Conservation (phyloP, 2,113 vertebrate genomes). For the Leptobrachium leishanense region DNA sequence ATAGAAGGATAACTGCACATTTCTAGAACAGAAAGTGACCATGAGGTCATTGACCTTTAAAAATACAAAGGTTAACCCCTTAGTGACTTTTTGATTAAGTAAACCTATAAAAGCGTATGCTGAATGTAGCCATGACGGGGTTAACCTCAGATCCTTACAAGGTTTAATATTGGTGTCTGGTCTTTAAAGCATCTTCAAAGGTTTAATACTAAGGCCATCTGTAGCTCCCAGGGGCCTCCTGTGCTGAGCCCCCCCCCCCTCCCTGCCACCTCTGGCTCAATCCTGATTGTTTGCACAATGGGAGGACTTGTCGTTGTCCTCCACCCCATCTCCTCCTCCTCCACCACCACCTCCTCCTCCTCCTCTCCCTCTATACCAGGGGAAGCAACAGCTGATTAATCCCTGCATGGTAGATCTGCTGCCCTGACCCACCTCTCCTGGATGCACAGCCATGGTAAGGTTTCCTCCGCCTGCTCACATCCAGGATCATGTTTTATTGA, state of each 20-base stretch:
- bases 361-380: neutral
- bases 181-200: no score
- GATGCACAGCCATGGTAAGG: conserved; percentile 32
- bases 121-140: no score
- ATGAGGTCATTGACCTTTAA: no score
- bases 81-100: no score
- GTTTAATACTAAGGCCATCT: no score
- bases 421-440: conserved; percentile 1
- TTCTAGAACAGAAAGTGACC: no score
- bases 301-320: conserved; percentile 1
- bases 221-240: neutral
- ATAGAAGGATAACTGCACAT: no score
- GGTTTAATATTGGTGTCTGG: no score
- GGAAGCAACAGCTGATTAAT: conserved; percentile 26
- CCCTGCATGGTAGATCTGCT: conserved; percentile 9
- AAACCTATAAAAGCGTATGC: no score
- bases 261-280: neutral
- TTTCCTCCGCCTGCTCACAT: neutral
- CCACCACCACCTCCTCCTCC: neutral
- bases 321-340: neutral
- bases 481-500: no score
- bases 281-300: conserved; percentile 20
- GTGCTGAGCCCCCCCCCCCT: neutral
- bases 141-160: no score
- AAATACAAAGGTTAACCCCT: no score